Evolutionary conservation across 1,140 invertebrate genomes (phyloP).

Genomic region (Charaxes varanes): DNA sequence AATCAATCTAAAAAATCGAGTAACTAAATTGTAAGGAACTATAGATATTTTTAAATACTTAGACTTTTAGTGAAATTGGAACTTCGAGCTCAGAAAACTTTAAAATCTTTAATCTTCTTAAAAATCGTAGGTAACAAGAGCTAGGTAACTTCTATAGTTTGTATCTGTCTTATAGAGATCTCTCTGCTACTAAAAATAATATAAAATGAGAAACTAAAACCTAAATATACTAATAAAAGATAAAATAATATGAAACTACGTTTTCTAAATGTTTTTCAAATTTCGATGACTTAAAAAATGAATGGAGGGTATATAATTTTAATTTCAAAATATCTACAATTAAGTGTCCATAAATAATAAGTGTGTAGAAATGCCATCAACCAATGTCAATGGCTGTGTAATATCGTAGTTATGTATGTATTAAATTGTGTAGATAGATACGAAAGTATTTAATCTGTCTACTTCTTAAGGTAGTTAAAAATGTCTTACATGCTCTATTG

Average conservation of each 20-base stretch:
- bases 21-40: background rate
- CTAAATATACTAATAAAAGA: too few relatives aligned
- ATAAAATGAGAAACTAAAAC: too few relatives aligned
- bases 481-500: too few relatives aligned
- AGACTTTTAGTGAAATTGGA: constrained; percentile 8
- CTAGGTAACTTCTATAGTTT: too few relatives aligned
- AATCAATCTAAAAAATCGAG: background rate
- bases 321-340: too few relatives aligned
- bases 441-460: constrained; percentile 6
- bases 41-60: constrained; percentile 3
- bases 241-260: too few relatives aligned
- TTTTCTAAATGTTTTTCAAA: too few relatives aligned
- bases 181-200: too few relatives aligned
- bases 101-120: constrained; percentile 9
- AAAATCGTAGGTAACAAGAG: constrained; percentile 11
- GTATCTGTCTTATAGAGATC: too few relatives aligned
- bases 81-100: constrained; percentile 9
- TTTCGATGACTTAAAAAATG: too few relatives aligned
- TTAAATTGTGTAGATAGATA: constrained; percentile 18
- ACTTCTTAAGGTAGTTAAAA: background rate
- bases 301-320: too few relatives aligned
- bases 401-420: constrained; percentile 20
- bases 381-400: constrained; percentile 21
- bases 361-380: constrained; percentile 20
- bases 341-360: constrained; percentile 15